A percentile compares a stretch with the other conserved stretches of the same genome.
phyloP scores from a whole-genome alignment of 2,888 invertebrate genomes.

The Camponotus fellah region DNA sequence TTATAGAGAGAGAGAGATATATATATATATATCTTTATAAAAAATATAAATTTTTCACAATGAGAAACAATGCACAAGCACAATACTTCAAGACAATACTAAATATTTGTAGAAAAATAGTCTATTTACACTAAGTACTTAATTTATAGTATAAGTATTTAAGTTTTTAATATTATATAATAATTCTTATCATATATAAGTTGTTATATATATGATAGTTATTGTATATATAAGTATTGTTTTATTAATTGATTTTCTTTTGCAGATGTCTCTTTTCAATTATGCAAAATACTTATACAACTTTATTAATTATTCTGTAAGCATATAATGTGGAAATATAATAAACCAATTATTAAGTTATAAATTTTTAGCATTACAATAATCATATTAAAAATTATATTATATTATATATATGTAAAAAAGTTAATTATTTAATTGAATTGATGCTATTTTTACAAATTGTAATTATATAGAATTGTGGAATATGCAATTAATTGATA shows the following conservation, averaged over 20 bases:
- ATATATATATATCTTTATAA: conserved; percentile 82
- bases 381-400: conserved; percentile 8
- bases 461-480: conserved; percentile 10
- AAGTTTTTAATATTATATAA: conserved; percentile 34
- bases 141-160: conserved; percentile 30
- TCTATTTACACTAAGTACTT: conserved; percentile 53
- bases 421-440: neutral
- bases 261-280: conserved; percentile 14
- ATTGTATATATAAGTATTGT: conserved; percentile 5
- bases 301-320: conserved; percentile 13
- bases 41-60: conserved; percentile 80
- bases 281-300: conserved; percentile 18
- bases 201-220: no score
- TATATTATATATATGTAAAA: neutral
- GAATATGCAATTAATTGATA: neutral
- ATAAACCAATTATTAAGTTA: conserved; percentile 25
- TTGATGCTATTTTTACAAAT: conserved; percentile 8
- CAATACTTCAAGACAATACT: conserved; percentile 43
- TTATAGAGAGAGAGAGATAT: no score
- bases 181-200: neutral
- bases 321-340: neutral
- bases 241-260: conserved; percentile 8
- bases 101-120: conserved; percentile 66
- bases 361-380: conserved; percentile 31
- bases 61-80: conserved; percentile 55